Conservation (phyloP, 2,797 vertebrate species). For the Sibirionetta formosa region DNA sequence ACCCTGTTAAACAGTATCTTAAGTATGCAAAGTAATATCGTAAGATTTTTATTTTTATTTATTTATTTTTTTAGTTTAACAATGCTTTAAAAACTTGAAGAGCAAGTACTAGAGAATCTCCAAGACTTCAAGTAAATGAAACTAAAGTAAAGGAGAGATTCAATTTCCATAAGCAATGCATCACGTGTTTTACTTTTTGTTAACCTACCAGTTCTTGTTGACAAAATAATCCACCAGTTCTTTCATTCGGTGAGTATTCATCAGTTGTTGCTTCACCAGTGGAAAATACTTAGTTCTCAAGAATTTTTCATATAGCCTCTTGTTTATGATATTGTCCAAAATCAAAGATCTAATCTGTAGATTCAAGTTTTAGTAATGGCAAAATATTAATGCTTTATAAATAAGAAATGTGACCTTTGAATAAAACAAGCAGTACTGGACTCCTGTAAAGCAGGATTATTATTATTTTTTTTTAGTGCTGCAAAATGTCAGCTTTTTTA, state of each 20-base stretch:
- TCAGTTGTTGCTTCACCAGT: slow-evolving; percentile 83
- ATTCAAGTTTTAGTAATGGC: background rate
- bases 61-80: background rate
- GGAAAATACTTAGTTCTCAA: slow-evolving; percentile 87
- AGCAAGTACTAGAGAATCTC: background rate
- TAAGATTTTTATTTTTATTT: too few relatives aligned
- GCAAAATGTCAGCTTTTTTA: background rate
- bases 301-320: slow-evolving; percentile 85
- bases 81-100: background rate
- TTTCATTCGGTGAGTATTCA: slow-evolving; percentile 82
- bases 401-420: background rate
- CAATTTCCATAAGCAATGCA: background rate
- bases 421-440: background rate
- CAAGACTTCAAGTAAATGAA: background rate
- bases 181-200: background rate
- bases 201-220: slow-evolving; percentile 86
- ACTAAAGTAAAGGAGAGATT: background rate
- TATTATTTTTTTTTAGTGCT: background rate
- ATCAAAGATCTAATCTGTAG: slow-evolving; percentile 88
- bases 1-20: too few relatives aligned
- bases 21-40: too few relatives aligned
- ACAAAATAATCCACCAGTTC: slow-evolving; percentile 86
- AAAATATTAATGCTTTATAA: background rate
- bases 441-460: background rate
- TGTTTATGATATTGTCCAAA: slow-evolving; percentile 84